Conservation (phyloP, 2,797 vertebrate genomes). For the Hydrocynus forskahlii region DNA sequence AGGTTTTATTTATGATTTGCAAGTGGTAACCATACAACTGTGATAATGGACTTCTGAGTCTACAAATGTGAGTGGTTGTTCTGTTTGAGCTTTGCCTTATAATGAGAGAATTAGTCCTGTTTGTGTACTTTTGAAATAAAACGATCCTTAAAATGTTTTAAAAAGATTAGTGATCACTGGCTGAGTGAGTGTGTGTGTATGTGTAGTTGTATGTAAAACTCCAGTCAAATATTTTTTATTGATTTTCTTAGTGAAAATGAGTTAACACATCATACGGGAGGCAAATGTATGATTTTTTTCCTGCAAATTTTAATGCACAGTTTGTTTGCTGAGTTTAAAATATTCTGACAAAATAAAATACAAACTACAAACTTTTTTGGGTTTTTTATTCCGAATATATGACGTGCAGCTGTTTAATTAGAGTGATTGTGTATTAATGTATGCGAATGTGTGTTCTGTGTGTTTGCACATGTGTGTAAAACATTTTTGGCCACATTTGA, state of each 20-base stretch:
- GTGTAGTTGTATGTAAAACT: not conserved
- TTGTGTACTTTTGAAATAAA: slow-evolving; percentile 99
- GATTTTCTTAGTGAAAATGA: too few species aligned
- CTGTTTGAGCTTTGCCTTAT: slow-evolving; percentile 91
- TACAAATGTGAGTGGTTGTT: slow-evolving; percentile 78
- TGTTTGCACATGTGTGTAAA: not conserved
- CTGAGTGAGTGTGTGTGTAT: not conserved
- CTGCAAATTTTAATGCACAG: too few species aligned
- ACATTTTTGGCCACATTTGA: not conserved
- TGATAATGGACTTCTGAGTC: slow-evolving; percentile 76
- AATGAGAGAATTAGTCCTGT: slow-evolving; percentile 84
- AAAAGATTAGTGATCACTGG: not conserved
- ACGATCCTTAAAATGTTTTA: slow-evolving; percentile 80
- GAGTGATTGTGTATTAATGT: too few species aligned
- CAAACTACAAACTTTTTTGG: too few species aligned
- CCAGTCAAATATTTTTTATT: too few species aligned
- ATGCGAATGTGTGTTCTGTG: slow-evolving; percentile 11
- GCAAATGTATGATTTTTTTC: too few species aligned
- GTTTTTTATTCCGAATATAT: too few species aligned
- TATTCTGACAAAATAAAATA: too few species aligned
- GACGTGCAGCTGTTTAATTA: too few species aligned
- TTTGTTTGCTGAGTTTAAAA: too few species aligned
- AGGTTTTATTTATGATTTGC: slow-evolving; percentile 75
- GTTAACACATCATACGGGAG: too few species aligned
- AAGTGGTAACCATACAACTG: slow-evolving; percentile 82